These are phyloP conservation scores for Wiebesia pumilae DNA, from an alignment of 1,140 invertebrate genomes.

Conservation along the genomic window DNA sequence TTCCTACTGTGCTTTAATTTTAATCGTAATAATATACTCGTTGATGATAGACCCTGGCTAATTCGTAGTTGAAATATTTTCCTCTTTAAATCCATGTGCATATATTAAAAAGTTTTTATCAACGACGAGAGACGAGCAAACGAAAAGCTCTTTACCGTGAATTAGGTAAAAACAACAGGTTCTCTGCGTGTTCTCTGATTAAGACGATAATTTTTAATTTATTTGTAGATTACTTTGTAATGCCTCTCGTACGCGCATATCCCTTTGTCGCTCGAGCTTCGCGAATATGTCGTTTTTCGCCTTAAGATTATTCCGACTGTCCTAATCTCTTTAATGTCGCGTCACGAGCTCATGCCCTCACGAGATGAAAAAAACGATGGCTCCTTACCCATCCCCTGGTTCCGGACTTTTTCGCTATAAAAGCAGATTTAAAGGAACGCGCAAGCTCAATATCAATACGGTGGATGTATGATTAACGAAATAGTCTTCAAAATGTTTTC, in stretches of 20 bases:
- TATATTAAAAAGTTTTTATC: slow-evolving; percentile 27
- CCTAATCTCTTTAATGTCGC: slow-evolving; percentile 28
- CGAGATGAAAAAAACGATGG: neutral
- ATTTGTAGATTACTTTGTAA: slow-evolving; percentile 22
- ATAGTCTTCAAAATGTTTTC: neutral
- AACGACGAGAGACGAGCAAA: neutral
- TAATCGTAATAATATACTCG: slow-evolving; percentile 10
- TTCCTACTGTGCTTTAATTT: slow-evolving; percentile 11
- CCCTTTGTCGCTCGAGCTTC: neutral
- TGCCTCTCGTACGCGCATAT: neutral
- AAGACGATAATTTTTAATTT: slow-evolving; percentile 38
- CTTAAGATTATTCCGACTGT: neutral
- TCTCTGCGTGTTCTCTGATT: neutral
- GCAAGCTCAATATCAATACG: slow-evolving; percentile 3
- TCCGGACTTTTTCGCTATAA: neutral
- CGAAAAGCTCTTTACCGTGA: neutral
- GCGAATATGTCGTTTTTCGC: neutral
- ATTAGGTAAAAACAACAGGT: slow-evolving; percentile 28
- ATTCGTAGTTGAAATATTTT: neutral
- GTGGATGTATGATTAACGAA: neutral
- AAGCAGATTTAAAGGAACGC: neutral
- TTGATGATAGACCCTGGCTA: neutral
- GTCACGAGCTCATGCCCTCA: neutral
- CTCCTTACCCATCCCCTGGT: neutral
- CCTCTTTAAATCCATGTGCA: neutral